These are phyloP conservation scores for Dasyurus viverrinus DNA, from an alignment of 2,113 vertebrate species.

Conservation along the genomic window DNA sequence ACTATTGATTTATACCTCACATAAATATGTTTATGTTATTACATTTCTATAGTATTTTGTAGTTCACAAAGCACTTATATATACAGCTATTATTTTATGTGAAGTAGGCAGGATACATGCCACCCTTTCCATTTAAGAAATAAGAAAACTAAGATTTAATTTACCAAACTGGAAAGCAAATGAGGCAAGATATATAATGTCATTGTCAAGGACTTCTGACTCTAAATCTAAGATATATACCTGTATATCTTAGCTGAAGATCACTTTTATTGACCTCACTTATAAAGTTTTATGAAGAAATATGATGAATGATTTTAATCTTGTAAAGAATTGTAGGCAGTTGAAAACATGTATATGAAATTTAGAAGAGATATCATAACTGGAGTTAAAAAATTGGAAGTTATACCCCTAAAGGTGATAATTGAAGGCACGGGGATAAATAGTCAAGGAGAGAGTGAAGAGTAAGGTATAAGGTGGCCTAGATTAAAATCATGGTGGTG, in stretches of 20 bases:
- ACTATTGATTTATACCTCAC: neutral
- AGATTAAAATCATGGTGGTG: neutral
- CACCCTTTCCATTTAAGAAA: too few relatives aligned
- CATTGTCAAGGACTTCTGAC: too few relatives aligned
- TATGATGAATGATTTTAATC: neutral
- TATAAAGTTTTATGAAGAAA: neutral
- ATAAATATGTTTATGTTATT: neutral
- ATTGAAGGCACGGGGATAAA: neutral
- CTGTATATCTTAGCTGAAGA: neutral
- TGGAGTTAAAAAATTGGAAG: neutral
- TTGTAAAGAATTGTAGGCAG: neutral
- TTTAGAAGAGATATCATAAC: neutral
- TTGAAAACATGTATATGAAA: neutral
- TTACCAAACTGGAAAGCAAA: too few relatives aligned
- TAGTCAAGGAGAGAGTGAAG: neutral
- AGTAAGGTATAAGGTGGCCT: neutral
- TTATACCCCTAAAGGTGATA: neutral
- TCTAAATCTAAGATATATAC: too few relatives aligned
- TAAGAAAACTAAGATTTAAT: too few relatives aligned
- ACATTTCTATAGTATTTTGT: neutral
- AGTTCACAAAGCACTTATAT: neutral
- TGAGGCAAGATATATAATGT: too few relatives aligned
- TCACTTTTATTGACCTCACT: neutral
- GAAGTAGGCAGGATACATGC: too few relatives aligned
- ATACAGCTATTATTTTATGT: too few relatives aligned